phyloP scores from a whole-genome alignment of 2,888 invertebrate species.

The Rhingia rostrata region DNA sequence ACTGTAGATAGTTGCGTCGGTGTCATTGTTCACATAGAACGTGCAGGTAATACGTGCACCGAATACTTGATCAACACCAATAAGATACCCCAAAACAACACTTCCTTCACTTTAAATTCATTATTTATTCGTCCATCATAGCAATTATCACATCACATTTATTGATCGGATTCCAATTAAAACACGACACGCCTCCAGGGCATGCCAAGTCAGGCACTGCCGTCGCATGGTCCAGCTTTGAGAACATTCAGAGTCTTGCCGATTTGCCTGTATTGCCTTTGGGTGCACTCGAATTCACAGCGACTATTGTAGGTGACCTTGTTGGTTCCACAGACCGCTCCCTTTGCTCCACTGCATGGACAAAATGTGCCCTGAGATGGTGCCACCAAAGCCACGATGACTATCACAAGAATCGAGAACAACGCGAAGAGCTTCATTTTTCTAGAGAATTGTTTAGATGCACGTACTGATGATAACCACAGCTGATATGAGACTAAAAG shows the following conservation, averaged over 20 bases:
- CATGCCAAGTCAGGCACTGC: conserved; percentile 25
- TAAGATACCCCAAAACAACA: conserved; percentile 1
- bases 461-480: conserved; percentile 37
- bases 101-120: conserved; percentile 1
- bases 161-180: neutral
- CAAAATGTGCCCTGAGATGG: conserved; percentile 84
- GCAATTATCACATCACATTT: conserved; percentile 17
- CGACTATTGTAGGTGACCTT: conserved; percentile 96
- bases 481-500: conserved; percentile 52
- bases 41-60: too few species aligned
- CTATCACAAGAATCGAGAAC: conserved; percentile 70
- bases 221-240: conserved; percentile 77
- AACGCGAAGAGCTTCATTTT: conserved; percentile 78
- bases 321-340: conserved; percentile 95
- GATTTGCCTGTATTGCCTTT: conserved; percentile 78
- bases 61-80: too few species aligned
- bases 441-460: neutral
- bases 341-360: conserved; percentile 89
- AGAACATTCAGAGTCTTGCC: conserved; percentile 77
- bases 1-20: too few species aligned
- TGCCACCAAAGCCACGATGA: conserved; percentile 69
- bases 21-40: too few species aligned
- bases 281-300: conserved; percentile 96
- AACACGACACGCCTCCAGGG: conserved; percentile 38
- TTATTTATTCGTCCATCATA: conserved; percentile 26